Base-by-base conservation (phyloP, 2,797 vertebrate species). In the Darevskia nairensis region DNA sequence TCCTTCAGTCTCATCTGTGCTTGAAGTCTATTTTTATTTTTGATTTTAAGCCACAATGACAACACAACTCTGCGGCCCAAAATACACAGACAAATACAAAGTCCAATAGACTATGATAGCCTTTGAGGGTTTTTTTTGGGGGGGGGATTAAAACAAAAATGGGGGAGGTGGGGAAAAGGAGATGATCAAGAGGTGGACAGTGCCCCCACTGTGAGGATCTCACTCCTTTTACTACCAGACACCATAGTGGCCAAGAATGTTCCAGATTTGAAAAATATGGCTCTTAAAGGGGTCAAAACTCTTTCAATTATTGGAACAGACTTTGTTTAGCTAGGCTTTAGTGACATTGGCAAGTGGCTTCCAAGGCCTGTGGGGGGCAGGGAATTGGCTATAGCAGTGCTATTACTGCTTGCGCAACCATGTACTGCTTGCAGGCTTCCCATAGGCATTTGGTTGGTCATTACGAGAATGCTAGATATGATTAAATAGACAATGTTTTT, bases 1-100 rank as follows among this genome's bases (percentile, higher is more conserved):
- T 86, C 0, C 0, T 76, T 92, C 19, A 50, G 77, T 46, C 44
- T 86, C 72, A 90, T 61, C 0, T 25, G 66, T 82, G 27, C 46
- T 3, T 0, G 81, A 77, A 84, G 87, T 84, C 32, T 87, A 71
- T 79, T 93, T 94, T 92, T 82, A 9, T 85, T 90, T 89, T 85
- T 93, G 85, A 92, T 90, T 93, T 90, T 80, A 90, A 84, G 66
- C 85, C 55, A 68, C 59, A 68, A 84, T 87, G 69, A 85, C 82
- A 88, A 81, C 25, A 84, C 87, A 86, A 84, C 78, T 89, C 69
- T 89, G 3, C 0, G 72, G 69, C 59, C 91, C 85, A 89, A 92
- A 93, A 71, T 79, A 88, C 72, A 86, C 55, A 79, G 27, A 77
- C 0, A 0, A 88, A 78, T 46, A 32, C 10, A 0, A 90, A 91